Base-by-base conservation (phyloP, 2,797 vertebrate genomes). In the Pantherophis vulpinus region DNA sequence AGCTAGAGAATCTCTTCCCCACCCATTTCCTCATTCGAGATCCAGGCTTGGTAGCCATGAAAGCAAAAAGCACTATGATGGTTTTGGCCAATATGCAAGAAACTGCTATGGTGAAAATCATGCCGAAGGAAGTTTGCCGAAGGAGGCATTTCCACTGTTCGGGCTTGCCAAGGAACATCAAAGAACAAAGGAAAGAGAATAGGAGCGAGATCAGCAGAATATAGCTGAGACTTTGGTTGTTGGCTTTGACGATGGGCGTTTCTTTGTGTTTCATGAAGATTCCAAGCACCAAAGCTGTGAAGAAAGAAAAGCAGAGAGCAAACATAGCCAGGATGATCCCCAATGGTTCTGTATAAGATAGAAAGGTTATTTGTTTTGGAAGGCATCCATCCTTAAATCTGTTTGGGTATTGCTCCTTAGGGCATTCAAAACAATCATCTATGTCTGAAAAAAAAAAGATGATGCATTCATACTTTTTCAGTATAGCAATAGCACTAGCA, bases 221-320 rank as follows among this genome's bases (percentile, higher is more conserved):
- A 37, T 93, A 91, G 32, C 89, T 87, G 37, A 93, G 83, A 25
- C 2, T 74, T 12, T 1, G 27, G 60, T 93, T 93, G 54, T 87
- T 93, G 54, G 89, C 89, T 90, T 87, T 93, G 60, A 93, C 83
- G 0, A 93, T 93, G 27, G 92, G 89, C 1, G 92, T 93, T 37
- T 58, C 79, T 27, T 47, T 63, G 58, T 90, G 25, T 20, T 93
- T 90, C 16, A 87, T n/a, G 12, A 93, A 90, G 0, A 10, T 93
- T 51, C 11, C 20, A 59, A 93, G 23, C 23, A 93, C 29, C 16
- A 87, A 42, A 74, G 18, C 13, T 59, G 83, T 93, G 61, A 74
- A 58, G 5, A 91, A 47, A 51, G 61, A 70, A 2, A 93, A 93
- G 16, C 27, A 87, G 58, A 51, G 10, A 58, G 89, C 37, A 6